Base-by-base conservation (phyloP, 2,888 invertebrate species). In the Diploptera punctata region DNA sequence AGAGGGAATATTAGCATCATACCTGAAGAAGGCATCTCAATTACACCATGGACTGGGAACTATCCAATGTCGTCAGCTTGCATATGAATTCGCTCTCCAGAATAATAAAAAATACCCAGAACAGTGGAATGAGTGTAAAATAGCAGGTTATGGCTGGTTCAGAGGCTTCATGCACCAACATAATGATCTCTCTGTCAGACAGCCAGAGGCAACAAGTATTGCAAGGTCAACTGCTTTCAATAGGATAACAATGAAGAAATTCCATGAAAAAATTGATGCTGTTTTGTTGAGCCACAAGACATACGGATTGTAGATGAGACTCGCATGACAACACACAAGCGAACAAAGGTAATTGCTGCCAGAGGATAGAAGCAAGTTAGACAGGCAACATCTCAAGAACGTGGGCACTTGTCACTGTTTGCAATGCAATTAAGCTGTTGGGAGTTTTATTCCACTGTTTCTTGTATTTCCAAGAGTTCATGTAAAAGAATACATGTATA, bases 371-470 rank as follows among this genome's bases (percentile, higher is more conserved):
- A 13, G 18, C 49, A 49, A 18, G 13, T 49, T 49, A n/a, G 49
- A n/a, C 49, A 49, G 18, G n/a, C 49, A 5, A n/a, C 49, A 13
- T n/a, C 18, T 5, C 10, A n/a, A 49, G 49, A 49, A 49, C 13
- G 49, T 49, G 49, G 49, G n/a, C 49, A 49, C n/a, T 49, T n/a
- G 13, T 49, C n/a, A 49, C 49, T 49, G 49, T 49, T 5, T 49
- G 49, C 49, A 49, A 49, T 49, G 49, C 49, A 13, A n/a, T 49
- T 49, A 49, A 49, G 49, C 49, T n/a, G 49, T 49, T n/a, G 49
- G 49, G n/a, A 49, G n/a, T 18, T n/a, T 18, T n/a, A 49, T 49
- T 49, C 18, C 18, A 13, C 49, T n/a, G n/a, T 49, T 49, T 49
- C 13, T 49, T 4, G n/a, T 49, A 4, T 49, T 49, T 49, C 10